A percentile compares a stretch with the other conserved stretches of the same genome.
Evolutionary conservation across 2,888 invertebrate species (phyloP).

Genomic region (Matsumyia berberina): DNA sequence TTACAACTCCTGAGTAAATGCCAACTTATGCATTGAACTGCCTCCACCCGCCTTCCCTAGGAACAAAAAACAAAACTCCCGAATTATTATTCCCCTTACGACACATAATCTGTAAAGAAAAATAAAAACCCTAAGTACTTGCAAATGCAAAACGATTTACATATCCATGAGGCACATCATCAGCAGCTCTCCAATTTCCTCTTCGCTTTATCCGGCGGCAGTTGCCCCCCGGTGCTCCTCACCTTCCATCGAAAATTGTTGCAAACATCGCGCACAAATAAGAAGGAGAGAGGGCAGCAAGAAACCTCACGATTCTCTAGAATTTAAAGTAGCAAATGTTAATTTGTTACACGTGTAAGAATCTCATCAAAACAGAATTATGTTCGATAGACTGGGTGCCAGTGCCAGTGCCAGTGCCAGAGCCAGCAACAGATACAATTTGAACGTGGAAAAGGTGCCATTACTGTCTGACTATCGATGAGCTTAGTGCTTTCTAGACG

Average conservation of each 20-base stretch:
- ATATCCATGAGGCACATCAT: conserved; percentile 21
- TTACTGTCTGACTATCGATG: conserved; percentile 18
- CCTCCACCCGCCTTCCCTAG: too few relatives aligned
- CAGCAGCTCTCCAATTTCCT: conserved; percentile 12
- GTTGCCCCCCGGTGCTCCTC: not conserved
- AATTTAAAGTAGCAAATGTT: conserved; percentile 53
- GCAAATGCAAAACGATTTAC: conserved; percentile 33
- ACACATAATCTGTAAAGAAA: not conserved
- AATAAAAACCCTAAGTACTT: conserved; percentile 1
- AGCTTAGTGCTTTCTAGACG: not conserved
- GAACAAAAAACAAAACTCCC: not conserved
- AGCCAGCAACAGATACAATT: not conserved
- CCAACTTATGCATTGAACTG: too few relatives aligned
- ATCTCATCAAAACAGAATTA: conserved; percentile 42
- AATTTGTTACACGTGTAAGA: conserved; percentile 63
- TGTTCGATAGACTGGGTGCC: not conserved
- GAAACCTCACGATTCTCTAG: conserved; percentile 38
- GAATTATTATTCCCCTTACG: not conserved
- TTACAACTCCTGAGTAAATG: too few relatives aligned
- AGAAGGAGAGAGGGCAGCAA: not conserved
- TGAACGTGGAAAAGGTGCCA: not conserved
- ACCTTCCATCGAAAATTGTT: not conserved
- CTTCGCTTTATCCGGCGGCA: not conserved
- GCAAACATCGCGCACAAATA: conserved; percentile 2
- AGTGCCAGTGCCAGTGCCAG: not conserved